Percentiles rank a stretch among this genome's conserved stretches.
Conservation (phyloP, 92 coral and sea anemone genomes). For the Muricea muricata region DNA sequence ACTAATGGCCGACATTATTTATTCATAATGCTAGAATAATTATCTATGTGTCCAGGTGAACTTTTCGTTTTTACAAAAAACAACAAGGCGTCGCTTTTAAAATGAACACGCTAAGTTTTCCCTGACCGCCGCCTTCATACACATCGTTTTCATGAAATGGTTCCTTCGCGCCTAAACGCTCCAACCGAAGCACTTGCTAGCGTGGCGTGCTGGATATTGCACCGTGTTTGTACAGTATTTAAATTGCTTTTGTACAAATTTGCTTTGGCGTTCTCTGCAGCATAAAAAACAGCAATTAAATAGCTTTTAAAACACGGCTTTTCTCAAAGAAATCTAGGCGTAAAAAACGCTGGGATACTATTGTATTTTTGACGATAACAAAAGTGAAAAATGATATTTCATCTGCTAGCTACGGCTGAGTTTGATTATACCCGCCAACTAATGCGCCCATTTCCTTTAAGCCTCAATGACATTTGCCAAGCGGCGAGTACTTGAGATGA, state of each 20-base stretch:
- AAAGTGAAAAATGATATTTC: conserved; percentile 10
- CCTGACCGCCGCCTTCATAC: background rate
- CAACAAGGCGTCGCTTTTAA: conserved; percentile 12
- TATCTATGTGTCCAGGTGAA: conserved; percentile 53
- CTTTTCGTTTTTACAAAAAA: conserved; percentile 11
- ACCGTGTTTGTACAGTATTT: conserved; percentile 19
- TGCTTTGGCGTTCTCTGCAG: background rate
- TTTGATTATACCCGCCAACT: background rate
- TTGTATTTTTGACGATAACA: background rate
- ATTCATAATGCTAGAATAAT: conserved; percentile 54
- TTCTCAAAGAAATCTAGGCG: background rate
- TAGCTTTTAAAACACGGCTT: background rate
- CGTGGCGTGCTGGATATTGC: conserved; percentile 27
- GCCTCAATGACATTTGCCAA: background rate
- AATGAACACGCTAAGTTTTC: background rate
- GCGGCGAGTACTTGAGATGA: background rate
- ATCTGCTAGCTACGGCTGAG: background rate
- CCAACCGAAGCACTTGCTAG: background rate
- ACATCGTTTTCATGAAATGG: background rate
- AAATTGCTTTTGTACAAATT: conserved; percentile 19
- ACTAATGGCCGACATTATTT: conserved; percentile 44
- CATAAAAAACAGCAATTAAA: background rate
- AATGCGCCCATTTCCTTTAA: background rate
- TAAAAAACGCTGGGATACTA: background rate
- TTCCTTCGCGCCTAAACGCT: background rate